These are phyloP conservation scores for Leptogaster cylindrica DNA, from an alignment of 2,888 invertebrate species.

Conservation along the genomic window DNA sequence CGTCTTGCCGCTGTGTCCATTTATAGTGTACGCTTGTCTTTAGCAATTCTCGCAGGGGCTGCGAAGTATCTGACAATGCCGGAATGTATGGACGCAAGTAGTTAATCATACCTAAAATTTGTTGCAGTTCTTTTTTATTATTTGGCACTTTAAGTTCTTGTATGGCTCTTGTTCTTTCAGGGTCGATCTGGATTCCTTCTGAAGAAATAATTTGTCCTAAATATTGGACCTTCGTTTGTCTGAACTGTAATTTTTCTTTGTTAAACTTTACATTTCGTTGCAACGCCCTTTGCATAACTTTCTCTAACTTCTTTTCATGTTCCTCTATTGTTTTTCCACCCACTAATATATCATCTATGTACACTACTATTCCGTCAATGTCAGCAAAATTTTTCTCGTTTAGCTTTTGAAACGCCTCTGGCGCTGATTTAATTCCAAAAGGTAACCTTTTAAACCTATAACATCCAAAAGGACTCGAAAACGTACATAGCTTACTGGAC, in stretches of 20 bases:
- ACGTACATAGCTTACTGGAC: constrained; percentile 38
- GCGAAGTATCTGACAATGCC: not conserved
- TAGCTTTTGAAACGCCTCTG: constrained; percentile 47
- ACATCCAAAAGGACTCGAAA: constrained; percentile 42
- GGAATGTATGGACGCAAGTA: constrained; percentile 3
- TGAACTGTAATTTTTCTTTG: constrained; percentile 40
- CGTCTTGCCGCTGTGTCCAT: no score
- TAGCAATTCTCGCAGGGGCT: not conserved
- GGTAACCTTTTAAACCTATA: constrained; percentile 39
- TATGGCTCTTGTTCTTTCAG: constrained; percentile 31
- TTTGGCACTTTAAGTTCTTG: constrained; percentile 12
- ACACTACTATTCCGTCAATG: constrained; percentile 42
- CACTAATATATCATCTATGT: constrained; percentile 41
- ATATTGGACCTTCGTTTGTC: constrained; percentile 42
- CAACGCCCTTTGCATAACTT: constrained; percentile 23
- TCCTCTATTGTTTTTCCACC: constrained; percentile 4
- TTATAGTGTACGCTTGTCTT: not conserved
- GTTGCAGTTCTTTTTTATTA: constrained; percentile 8
- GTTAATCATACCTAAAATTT: constrained; percentile 1
- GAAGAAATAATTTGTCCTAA: constrained; percentile 44
- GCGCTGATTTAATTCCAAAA: constrained; percentile 33
- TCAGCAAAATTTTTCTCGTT: constrained; percentile 48
- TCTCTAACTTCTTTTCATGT: constrained; percentile 33
- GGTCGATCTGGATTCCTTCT: constrained; percentile 40
- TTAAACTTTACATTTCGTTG: constrained; percentile 37